Percentiles rank a stretch among this genome's conserved stretches.
Evolutionary conservation across 1,140 invertebrate species (phyloP).

Genomic region (Andricus grossulariae): DNA sequence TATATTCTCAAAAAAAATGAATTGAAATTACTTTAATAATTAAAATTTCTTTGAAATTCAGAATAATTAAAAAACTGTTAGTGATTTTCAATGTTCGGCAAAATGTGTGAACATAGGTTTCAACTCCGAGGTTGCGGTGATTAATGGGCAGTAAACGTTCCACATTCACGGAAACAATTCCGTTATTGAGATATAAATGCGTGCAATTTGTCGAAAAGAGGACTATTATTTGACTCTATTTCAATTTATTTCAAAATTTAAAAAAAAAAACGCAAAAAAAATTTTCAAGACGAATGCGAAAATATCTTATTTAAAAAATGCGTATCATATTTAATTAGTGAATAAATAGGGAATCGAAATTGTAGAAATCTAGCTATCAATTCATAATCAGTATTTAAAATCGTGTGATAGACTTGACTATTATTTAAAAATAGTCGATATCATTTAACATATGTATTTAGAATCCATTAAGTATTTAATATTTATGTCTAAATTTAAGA

Average conservation of each 20-base stretch:
- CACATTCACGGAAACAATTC: slow-evolving; percentile 15
- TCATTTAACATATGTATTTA: slow-evolving; percentile 18
- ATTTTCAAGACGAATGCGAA: neutral
- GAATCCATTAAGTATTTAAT: slow-evolving; percentile 7
- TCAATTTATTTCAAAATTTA: neutral
- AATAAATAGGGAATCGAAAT: no score
- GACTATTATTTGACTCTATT: slow-evolving; percentile 11
- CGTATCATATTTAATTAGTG: neutral
- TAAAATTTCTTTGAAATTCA: no score
- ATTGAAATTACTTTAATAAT: neutral
- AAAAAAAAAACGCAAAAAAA: no score
- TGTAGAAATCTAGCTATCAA: no score
- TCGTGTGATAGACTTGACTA: slow-evolving; percentile 12
- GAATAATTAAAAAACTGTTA: neutral
- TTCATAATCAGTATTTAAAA: slow-evolving; percentile 9
- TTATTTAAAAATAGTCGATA: slow-evolving; percentile 1
- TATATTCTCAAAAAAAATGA: neutral
- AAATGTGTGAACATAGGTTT: slow-evolving; percentile 11
- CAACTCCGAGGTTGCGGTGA: slow-evolving; percentile 1
- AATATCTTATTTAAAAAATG: neutral
- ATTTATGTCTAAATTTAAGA: neutral
- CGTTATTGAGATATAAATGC: slow-evolving; percentile 14
- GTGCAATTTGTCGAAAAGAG: neutral
- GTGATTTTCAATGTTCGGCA: neutral
- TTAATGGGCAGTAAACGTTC: slow-evolving; percentile 14